Base-by-base conservation (phyloP, 2,113 vertebrate species). In the Lutjanus erythropterus region DNA sequence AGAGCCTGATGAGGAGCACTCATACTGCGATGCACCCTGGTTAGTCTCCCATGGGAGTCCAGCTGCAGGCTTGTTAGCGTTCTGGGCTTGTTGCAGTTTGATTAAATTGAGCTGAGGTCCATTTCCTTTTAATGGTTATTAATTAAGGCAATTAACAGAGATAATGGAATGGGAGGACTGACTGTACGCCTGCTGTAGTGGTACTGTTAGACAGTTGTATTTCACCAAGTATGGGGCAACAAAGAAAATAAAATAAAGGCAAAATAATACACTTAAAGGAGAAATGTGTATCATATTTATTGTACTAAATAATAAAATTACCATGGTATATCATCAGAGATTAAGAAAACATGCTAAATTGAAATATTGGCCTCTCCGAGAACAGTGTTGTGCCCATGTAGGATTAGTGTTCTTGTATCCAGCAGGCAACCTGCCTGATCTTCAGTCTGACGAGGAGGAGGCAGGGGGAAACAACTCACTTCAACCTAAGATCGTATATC, bases 81-180 rank as follows among this genome's bases (percentile, higher is more conserved):
- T 65, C 44, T 16, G n/a, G 21, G 52, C 35, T 55, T 44, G 67
- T 78, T 87, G 53, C 29, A 29, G 41, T 79, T 66, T 60, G 60
- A 86, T 85, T 82, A 27, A 79, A 81, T 84, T 64, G 23, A 53
- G 44, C 65, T 41, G 11, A 9, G 39, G 47, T 56, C 0, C 49
- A 56, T 86, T 86, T 87, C 18, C 37, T 53, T 80, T 81, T 73
- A 80, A 78, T 86, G 49, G 70, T 78, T 50, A 61, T 80, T 68
- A 75, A 78, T 84, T 49, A 75, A 74, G 78, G 23, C 19, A 60
- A 71, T 90, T 52, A 69, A 59, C 44, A 23, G 37, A 23, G 37
- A 16, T 75, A 78, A 81, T 83, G 29, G 61, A 77, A 35, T 66
- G 19, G 6, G 25, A 53, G 21, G 27, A n/a, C 58, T 58, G 44